Evolutionary conservation across 2,888 invertebrate genomes (phyloP).

Genomic region (Pammene aurita): DNA sequence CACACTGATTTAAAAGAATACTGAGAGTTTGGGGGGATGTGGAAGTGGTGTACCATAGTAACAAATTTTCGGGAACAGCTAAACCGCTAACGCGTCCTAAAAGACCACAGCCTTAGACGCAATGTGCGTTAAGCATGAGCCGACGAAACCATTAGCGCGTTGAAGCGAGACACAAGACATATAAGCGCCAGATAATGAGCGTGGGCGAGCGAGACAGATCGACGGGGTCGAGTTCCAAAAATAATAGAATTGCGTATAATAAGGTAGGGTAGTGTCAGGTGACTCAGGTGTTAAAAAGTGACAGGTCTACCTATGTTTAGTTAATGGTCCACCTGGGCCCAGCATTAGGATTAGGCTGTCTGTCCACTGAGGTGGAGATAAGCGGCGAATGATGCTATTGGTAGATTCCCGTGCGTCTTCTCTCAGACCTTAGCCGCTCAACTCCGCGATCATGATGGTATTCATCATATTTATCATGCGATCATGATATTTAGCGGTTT

Average conservation of each 20-base stretch:
- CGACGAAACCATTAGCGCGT: conserved; percentile 39
- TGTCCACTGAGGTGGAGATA: no score
- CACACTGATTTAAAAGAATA: no score
- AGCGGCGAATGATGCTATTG: no score
- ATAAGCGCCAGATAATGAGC: conserved; percentile 24
- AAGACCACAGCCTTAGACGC: conserved; percentile 21
- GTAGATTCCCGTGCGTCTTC: no score
- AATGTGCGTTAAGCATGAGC: conserved; percentile 26
- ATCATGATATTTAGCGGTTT: no score
- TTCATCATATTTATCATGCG: no score
- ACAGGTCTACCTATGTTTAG: conserved; percentile 13
- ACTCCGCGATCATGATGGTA: no score
- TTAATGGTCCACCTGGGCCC: neutral
- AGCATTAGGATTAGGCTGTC: neutral
- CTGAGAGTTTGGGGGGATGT: no score
- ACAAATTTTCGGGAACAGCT: no score
- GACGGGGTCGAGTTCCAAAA: conserved; percentile 31
- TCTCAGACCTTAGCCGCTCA: no score
- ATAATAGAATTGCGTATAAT: conserved; percentile 37
- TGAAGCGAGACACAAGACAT: conserved; percentile 31
- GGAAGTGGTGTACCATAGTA: no score
- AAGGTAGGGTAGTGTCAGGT: conserved; percentile 22
- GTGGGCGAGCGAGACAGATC: conserved; percentile 29
- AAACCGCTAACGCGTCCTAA: conserved; percentile 9
- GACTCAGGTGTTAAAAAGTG: conserved; percentile 5